Percentiles rank a stretch among this genome's conserved stretches.
phyloP scores from a whole-genome alignment of 2,113 vertebrate species.

The Notarius quadriscutis region DNA sequence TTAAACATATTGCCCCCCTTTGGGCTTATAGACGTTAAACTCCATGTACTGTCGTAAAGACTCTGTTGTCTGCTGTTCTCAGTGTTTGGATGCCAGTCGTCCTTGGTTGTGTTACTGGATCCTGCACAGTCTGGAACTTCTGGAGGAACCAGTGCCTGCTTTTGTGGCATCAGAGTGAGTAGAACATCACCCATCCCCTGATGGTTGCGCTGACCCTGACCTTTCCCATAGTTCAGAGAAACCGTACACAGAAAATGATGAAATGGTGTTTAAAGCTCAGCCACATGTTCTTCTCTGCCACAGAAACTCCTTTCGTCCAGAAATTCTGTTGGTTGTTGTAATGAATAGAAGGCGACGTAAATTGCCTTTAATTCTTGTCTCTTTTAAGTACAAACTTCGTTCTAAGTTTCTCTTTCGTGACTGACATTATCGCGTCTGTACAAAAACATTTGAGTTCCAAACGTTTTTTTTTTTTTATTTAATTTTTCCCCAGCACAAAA shows the following conservation, averaged over 20 bases:
- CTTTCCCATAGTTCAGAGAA: background rate
- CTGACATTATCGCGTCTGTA: no score
- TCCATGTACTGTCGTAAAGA: background rate
- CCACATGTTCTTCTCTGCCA: background rate
- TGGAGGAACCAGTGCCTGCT: constrained; percentile 86
- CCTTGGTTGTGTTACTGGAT: constrained; percentile 99
- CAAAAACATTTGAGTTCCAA: no score
- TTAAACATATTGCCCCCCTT: background rate
- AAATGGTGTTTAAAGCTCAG: background rate
- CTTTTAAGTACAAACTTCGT: no score
- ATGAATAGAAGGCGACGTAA: background rate
- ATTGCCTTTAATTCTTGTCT: background rate
- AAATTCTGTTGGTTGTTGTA: background rate
- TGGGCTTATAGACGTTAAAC: background rate
- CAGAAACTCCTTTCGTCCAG: background rate
- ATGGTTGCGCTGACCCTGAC: background rate
- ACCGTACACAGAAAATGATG: background rate
- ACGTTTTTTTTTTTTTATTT: no score
- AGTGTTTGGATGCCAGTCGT: constrained; percentile 97
- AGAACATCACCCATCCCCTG: background rate
- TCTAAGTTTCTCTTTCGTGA: no score
- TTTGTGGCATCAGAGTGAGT: constrained; percentile 87
- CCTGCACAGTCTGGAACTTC: constrained; percentile 92
- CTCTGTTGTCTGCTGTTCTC: constrained; percentile 31
- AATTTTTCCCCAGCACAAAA: no score